phyloP scores from a whole-genome alignment of 2,888 invertebrate genomes.

The Lasioglossum marginatum region DNA sequence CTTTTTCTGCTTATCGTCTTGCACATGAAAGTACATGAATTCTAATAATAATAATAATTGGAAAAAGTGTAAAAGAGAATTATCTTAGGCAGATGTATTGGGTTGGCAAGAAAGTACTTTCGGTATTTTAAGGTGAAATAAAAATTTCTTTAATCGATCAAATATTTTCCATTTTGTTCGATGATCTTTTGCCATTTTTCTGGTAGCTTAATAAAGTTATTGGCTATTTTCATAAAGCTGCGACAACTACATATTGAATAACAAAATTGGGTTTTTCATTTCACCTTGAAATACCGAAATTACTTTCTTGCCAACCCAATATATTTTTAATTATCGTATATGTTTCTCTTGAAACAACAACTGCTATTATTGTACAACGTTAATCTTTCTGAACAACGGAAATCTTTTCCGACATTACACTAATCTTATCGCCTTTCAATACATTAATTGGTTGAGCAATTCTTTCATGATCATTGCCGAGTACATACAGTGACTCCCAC shows the following conservation, averaged over 20 bases:
- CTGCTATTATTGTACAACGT: background rate
- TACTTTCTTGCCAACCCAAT: too few species aligned
- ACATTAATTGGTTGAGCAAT: background rate
- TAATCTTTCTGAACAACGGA: constrained; percentile 1
- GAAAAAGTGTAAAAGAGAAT: background rate
- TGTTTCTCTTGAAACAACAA: background rate
- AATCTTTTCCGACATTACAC: background rate
- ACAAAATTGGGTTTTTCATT: too few species aligned
- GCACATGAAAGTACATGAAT: background rate
- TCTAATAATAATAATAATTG: background rate
- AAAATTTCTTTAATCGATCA: too few species aligned
- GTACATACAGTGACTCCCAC: too few species aligned
- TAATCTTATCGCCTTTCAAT: background rate
- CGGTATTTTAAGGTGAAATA: too few species aligned
- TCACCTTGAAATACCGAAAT: too few species aligned
- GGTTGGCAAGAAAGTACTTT: too few species aligned
- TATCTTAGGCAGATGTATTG: background rate
- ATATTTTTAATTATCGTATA: background rate
- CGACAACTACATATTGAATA: too few species aligned
- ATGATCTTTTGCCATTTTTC: too few species aligned
- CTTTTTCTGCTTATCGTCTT: background rate
- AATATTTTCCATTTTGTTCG: too few species aligned
- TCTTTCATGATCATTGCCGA: background rate
- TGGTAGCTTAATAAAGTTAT: too few species aligned
- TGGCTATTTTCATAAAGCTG: too few species aligned